A percentile compares a stretch with the other conserved stretches of the same genome.
phyloP scores from a whole-genome alignment of 2,888 invertebrate genomes.

The Idaea biselata region DNA sequence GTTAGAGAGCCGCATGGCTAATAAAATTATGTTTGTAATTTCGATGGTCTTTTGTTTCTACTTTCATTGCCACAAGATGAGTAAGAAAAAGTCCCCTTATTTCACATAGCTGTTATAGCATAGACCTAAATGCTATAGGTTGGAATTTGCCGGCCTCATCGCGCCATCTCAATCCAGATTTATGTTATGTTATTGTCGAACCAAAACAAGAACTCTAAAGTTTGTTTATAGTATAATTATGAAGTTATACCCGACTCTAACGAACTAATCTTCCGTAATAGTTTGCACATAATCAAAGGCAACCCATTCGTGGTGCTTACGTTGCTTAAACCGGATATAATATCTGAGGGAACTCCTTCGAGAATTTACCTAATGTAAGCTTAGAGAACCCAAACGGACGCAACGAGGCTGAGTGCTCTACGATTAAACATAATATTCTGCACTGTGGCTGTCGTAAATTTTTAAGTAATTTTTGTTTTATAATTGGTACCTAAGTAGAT shows the following conservation, averaged over 20 bases:
- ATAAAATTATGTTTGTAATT: no score
- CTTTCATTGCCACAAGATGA: no score
- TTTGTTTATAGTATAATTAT: neutral
- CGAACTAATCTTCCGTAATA: neutral
- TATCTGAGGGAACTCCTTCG: constrained; percentile 1
- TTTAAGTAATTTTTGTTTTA: no score
- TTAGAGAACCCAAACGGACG: neutral
- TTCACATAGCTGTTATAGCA: no score
- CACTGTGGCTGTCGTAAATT: neutral
- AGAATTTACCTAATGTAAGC: neutral
- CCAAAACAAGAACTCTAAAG: neutral
- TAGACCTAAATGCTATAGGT: no score
- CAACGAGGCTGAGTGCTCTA: neutral
- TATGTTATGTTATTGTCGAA: neutral
- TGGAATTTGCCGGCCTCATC: no score
- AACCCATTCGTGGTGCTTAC: constrained; percentile 1
- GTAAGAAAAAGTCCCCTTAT: no score
- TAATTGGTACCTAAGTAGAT: no score
- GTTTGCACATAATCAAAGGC: neutral
- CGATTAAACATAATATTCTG: neutral
- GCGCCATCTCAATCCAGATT: no score
- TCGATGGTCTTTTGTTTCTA: no score
- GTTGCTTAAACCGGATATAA: neutral
- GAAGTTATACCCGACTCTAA: neutral
- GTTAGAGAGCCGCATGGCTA: no score